Percentiles rank a stretch among this genome's conserved stretches.
Evolutionary conservation across 2,113 vertebrate genomes (phyloP).

Genomic region (Speoplatyrhinus poulsoni): DNA sequence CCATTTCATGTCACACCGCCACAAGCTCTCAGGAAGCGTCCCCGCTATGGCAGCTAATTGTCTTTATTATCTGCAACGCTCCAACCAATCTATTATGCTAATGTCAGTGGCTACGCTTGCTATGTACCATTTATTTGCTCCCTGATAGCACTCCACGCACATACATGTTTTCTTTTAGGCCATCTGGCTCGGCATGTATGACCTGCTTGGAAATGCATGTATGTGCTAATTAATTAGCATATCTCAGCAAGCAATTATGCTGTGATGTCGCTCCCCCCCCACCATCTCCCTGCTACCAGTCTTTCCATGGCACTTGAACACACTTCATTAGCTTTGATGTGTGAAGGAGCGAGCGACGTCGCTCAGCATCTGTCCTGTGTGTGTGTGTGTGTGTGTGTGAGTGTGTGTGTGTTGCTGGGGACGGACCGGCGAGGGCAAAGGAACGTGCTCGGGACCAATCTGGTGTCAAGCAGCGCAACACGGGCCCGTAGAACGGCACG

Average conservation of each 20-base stretch:
- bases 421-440: constrained; percentile 18
- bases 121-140: constrained; percentile 52
- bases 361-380: constrained; percentile 49
- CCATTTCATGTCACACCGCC: constrained; percentile 33
- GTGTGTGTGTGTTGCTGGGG: not conserved
- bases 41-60: constrained; percentile 57
- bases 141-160: constrained; percentile 57
- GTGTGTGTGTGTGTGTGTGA: not conserved
- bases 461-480: constrained; percentile 18
- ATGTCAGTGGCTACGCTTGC: constrained; percentile 50
- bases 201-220: constrained; percentile 69
- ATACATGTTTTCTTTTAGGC: constrained; percentile 69
- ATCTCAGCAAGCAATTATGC: constrained; percentile 75
- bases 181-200: constrained; percentile 69
- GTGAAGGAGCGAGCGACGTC: constrained; percentile 53
- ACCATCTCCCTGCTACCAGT: constrained; percentile 17
- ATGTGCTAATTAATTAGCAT: constrained; percentile 79
- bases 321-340: constrained; percentile 74
- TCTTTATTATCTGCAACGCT: constrained; percentile 65
- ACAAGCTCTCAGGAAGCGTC: constrained; percentile 52
- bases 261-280: constrained; percentile 34
- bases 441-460: constrained; percentile 22
- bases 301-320: constrained; percentile 62
- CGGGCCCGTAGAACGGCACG: not conserved
- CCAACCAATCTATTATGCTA: constrained; percentile 69